Conservation (phyloP, 2,113 vertebrate species). For the Astur gentilis region DNA sequence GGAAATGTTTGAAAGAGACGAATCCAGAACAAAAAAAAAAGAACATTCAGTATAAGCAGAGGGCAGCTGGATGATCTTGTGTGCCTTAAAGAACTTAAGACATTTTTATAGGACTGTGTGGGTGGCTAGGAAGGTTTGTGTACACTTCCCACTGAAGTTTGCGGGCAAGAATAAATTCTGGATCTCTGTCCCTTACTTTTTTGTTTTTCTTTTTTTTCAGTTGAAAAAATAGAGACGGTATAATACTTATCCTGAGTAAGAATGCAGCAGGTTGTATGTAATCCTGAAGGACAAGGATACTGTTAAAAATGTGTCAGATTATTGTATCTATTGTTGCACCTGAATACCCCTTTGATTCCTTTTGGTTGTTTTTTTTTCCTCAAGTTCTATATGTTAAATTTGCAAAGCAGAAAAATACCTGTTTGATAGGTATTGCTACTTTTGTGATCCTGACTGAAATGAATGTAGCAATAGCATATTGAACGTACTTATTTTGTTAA, state of each 20-base stretch:
- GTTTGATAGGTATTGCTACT: not conserved
- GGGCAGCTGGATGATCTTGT: slow-evolving; percentile 31
- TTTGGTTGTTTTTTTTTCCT: not conserved
- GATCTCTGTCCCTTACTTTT: not conserved
- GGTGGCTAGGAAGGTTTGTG: not conserved
- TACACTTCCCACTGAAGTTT: not conserved
- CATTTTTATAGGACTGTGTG: not conserved
- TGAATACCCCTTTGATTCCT: not conserved
- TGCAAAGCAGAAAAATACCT: not conserved
- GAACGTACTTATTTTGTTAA: not conserved
- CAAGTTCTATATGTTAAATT: not conserved
- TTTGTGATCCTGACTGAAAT: not conserved
- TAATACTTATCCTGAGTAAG: not conserved
- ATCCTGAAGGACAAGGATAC: not conserved
- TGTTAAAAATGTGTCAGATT: not conserved
- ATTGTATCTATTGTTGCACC: not conserved
- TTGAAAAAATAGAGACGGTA: not conserved
- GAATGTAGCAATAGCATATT: not conserved
- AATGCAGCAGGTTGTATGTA: not conserved
- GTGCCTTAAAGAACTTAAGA: slow-evolving; percentile 3
- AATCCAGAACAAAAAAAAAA: not conserved
- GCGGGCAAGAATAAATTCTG: not conserved
- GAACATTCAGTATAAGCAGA: not conserved
- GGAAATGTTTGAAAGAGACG: not conserved
- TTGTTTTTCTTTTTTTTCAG: not conserved